Evolutionary conservation across 2,888 invertebrate species (phyloP), one percentile per base, ranked within the genome.

Genomic region (Eremobia ochroleuca): DNA sequence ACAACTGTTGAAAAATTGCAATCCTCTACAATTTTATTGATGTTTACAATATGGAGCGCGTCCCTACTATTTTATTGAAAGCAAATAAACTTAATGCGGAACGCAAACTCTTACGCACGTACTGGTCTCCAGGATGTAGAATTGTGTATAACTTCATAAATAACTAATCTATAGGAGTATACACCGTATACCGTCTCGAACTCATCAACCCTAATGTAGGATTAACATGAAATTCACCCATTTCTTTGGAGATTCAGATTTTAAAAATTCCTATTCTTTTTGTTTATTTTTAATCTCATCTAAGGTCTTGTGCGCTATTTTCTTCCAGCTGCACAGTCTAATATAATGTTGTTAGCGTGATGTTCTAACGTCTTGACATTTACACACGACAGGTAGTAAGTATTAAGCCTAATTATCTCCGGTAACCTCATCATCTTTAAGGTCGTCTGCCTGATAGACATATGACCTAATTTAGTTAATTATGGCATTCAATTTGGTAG

Each of bases 401-500:
- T 71, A 66, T 70, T 69, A 52, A 43, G 49, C 28, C 43, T 73
- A 75, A 88, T 82, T 80, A 58, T 70, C 66, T 58, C 58, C 15
- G 40, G 62, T 81, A 78, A 76, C 73, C 71, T 78, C 77, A 73
- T 64, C 65, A 78, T 82, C 72, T 69, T 69, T 59, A 69, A 83
- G 89, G 87, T 90, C 86, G 91, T 91, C 87, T 90, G 81, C 70
- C 71, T 82, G 78, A 83, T 82, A 67, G 77, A 88, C 79, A 65
- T 82, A 81, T 84, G 86, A 80, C 83, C 83, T 81, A 73, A 84
- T 82, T 81, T 61, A n/a, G 28, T 82, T 83, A 67, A 77, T 76
- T 65, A 59, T 55, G 58, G 28, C 31, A 43, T 67, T 82, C n/a
- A 81, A 31, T 49, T 28, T 58, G 28, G 13, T 49, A 31, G 31